Evolutionary conservation across 2,113 vertebrate genomes (phyloP), one percentile per base, ranked within the genome.

Genomic region (Mesocricetus auratus): DNA sequence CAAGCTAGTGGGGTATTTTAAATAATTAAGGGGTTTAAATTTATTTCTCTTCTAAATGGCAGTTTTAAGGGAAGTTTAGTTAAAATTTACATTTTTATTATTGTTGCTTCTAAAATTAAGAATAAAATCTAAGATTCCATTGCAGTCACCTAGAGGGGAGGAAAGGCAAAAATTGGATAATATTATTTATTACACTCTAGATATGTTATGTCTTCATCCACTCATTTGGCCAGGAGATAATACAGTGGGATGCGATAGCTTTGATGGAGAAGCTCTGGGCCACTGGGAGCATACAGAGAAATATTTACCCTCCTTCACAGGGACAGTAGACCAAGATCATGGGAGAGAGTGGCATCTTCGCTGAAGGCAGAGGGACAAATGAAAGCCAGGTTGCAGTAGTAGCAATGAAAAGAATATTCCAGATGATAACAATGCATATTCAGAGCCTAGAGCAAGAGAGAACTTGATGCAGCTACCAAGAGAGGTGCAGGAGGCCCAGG

Each of bases 1-100:
- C 47, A 62, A 45, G 36, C 47, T 78, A 77, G 53, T 89, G 36
- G 53, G 79, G 29, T 86, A 71, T 89, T 96, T 95, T 95, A 97
- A 95, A 91, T 92, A 94, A 93, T 83, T 90, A 39, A 90, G 42
- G 15, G 82, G 60, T 77, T 94, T 77, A 90, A 69, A 92, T 92
- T 93, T 89, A 81, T 62, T 90, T 92, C 90, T 78, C 50, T 91
- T 93, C 36, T 56, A 42, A 17, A 53, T 47, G 29, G 7, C 66
- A 89, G 12, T 88, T 95, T 95, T 86, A 81, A 90, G 50, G 86
- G 86, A 89, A 89, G 78, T 82, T 62, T 93, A 94, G 93, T 89
- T 96, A 92, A 95, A 95, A 85, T 94, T 75, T 91, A 45, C 12
- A 60, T 29, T 68, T 79, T 89, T 71, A 50, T 89, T 66, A 21